These are phyloP conservation scores for Oenanthe oenanthe DNA, from an alignment of 2,113 vertebrate species.

Conservation along the genomic window DNA sequence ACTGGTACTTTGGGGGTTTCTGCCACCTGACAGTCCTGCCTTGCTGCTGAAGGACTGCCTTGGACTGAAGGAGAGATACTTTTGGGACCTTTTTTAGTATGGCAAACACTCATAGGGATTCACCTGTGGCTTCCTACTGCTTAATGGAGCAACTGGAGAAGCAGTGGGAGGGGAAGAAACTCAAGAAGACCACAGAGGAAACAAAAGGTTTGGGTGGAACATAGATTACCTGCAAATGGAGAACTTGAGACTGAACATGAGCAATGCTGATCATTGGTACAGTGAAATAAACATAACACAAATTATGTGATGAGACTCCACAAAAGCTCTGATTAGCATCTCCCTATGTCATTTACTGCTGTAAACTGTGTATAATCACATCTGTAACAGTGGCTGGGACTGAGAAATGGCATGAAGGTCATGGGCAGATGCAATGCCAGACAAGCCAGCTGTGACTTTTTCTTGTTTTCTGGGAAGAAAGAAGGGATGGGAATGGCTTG, in stretches of 20 bases:
- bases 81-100: not conserved
- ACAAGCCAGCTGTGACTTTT: not conserved
- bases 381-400: not conserved
- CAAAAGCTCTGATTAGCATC: not conserved
- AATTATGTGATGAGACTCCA: not conserved
- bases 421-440: not conserved
- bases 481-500: not conserved
- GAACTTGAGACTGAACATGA: not conserved
- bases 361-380: not conserved
- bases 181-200: not conserved
- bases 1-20: not conserved
- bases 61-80: not conserved
- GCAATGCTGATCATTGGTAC: fast-evolving
- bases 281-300: not conserved
- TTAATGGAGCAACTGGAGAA: not conserved
- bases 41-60: not conserved
- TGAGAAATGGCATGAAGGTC: not conserved
- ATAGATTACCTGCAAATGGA: fast-evolving
- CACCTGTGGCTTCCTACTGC: not conserved
- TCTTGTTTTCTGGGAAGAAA: not conserved
- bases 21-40: not conserved
- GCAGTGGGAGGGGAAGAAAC: not conserved
- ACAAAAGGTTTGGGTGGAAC: not conserved
- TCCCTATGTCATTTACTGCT: not conserved
- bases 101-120: not conserved